Conservation (phyloP, 2,113 vertebrate species). For the Chaetodon auriga region DNA sequence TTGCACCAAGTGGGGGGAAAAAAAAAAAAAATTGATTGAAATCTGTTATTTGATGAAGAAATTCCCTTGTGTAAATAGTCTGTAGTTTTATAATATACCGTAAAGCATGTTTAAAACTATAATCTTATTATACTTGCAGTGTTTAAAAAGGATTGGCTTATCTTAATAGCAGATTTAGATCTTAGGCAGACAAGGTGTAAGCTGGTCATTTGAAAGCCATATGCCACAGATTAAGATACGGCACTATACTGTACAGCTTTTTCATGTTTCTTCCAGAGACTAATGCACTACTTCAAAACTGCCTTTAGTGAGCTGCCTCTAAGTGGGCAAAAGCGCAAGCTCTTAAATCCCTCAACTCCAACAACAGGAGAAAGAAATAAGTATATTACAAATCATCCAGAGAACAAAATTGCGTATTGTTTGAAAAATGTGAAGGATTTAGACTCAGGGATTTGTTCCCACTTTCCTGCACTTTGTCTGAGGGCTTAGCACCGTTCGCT, state of each 20-base stretch:
- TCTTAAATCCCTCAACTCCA: conserved; percentile 68
- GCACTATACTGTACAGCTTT: conserved; percentile 41
- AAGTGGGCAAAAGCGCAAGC: conserved; percentile 66
- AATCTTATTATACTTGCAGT: conserved; percentile 83
- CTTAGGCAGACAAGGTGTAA: conserved; percentile 81
- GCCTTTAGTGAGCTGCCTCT: conserved; percentile 66
- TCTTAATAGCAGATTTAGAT: conserved; percentile 83
- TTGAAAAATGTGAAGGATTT: conserved; percentile 76
- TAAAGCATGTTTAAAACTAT: conserved; percentile 68
- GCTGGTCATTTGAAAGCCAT: conserved; percentile 83
- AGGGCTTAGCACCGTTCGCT: conserved; percentile 62
- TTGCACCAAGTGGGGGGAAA: neutral
- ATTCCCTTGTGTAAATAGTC: conserved; percentile 28
- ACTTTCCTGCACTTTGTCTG: conserved; percentile 71
- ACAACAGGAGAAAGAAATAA: conserved; percentile 73
- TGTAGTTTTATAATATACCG: conserved; percentile 39
- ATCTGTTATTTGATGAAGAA: conserved; percentile 39
- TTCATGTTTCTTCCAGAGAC: conserved; percentile 65
- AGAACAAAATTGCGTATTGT: conserved; percentile 76
- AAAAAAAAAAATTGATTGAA: conserved; percentile 21
- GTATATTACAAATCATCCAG: conserved; percentile 71
- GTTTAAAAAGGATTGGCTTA: conserved; percentile 81
- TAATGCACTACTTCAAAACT: conserved; percentile 62
- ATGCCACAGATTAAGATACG: conserved; percentile 82
- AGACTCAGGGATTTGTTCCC: conserved; percentile 69